Conservation (phyloP, 1,140 invertebrate genomes). For the Rhopalosiphum padi region DNA sequence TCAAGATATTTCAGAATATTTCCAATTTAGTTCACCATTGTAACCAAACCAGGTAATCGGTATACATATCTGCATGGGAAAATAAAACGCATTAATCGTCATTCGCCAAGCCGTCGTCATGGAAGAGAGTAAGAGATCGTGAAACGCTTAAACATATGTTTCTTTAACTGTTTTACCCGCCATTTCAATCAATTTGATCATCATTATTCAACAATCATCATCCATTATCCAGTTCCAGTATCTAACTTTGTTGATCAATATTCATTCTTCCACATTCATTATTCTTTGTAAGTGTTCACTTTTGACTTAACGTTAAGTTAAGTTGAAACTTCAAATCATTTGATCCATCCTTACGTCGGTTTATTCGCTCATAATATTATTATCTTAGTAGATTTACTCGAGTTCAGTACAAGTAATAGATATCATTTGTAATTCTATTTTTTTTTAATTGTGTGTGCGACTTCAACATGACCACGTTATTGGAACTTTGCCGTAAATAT, state of each 20-base stretch:
- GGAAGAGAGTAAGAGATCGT: not conserved
- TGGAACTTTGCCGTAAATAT: conserved; percentile 77
- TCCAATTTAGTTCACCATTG: not conserved
- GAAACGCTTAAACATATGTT: not conserved
- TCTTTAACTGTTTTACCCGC: conserved; percentile 16
- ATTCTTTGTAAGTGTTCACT: not conserved
- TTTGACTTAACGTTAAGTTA: not conserved
- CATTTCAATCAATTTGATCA: conserved; percentile 15
- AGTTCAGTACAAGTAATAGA: not conserved
- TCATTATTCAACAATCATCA: not conserved
- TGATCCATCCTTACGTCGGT: not conserved
- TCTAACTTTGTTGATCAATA: not conserved
- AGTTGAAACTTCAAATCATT: not conserved
- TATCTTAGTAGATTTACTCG: not conserved
- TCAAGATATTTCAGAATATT: not conserved
- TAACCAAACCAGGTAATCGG: not conserved
- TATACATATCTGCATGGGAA: not conserved
- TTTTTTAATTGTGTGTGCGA: not conserved
- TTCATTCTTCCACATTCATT: no score
- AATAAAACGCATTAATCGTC: not conserved
- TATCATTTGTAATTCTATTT: not conserved
- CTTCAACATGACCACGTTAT: conserved; percentile 66
- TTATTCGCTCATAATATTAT: not conserved
- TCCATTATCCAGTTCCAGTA: not conserved
- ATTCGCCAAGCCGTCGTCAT: not conserved